Evolutionary conservation across 2,797 vertebrate genomes (phyloP).

Genomic region (Crypturellus tataupa): DNA sequence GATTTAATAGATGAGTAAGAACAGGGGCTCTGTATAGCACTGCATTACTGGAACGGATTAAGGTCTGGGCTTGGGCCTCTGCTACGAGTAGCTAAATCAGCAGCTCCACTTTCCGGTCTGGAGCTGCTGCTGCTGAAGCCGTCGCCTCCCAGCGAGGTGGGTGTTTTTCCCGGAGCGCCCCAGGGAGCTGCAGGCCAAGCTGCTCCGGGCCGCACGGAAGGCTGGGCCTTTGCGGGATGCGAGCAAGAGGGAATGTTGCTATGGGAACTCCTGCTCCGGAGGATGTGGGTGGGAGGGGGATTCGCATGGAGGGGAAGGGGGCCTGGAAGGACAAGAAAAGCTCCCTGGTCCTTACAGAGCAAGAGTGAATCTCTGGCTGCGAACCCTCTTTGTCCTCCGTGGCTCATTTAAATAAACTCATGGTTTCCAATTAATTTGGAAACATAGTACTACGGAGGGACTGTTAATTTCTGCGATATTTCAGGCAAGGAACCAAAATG

Average conservation of each 20-base stretch:
- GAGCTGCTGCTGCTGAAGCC: conserved; percentile 48
- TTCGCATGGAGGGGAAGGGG: conserved; percentile 54
- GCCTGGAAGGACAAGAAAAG: conserved; percentile 70
- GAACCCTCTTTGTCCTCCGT: conserved; percentile 63
- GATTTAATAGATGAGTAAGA: background rate
- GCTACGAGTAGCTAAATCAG: background rate
- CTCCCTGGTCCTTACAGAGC: conserved; percentile 76
- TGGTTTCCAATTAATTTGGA: conserved; percentile 83
- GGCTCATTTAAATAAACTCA: conserved; percentile 77
- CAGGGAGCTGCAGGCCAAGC: conserved; percentile 50
- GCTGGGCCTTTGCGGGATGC: too few relatives aligned
- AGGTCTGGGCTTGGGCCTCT: conserved; percentile 23
- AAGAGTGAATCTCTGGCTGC: conserved; percentile 56
- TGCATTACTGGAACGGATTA: conserved; percentile 13
- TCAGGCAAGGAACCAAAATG: conserved; percentile 86
- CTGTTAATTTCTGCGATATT: conserved; percentile 86
- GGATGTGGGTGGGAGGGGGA: conserved; percentile 56
- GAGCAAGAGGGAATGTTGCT: conserved; percentile 78
- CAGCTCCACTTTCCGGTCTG: conserved; percentile 58
- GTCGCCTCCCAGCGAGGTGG: conserved; percentile 64
- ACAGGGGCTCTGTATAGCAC: background rate
- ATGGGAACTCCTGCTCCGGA: conserved; percentile 82
- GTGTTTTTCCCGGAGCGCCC: conserved; percentile 64
- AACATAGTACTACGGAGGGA: conserved; percentile 83
- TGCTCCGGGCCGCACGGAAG: too few relatives aligned